A percentile compares a stretch with the other conserved stretches of the same genome.
These are phyloP conservation scores for Catocala nupta DNA, from an alignment of 2,888 invertebrate species.

Conservation along the genomic window DNA sequence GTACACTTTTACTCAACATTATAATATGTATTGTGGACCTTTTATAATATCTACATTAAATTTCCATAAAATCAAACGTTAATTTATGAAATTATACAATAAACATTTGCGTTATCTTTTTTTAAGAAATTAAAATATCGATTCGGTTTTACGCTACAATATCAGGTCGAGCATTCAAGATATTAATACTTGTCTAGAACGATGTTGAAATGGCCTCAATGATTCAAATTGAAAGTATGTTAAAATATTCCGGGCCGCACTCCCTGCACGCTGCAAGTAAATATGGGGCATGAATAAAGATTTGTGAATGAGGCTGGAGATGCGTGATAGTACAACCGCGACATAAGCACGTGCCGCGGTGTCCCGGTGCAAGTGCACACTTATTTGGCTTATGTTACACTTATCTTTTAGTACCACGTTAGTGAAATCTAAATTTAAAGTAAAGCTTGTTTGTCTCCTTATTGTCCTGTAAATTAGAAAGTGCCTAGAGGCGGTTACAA, in stretches of 20 bases:
- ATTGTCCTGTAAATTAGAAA: no score
- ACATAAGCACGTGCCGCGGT: conserved; percentile 76
- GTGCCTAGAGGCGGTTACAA: no score
- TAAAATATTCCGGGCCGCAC: conserved; percentile 57
- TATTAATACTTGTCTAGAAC: conserved; percentile 18
- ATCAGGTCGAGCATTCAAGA: background rate
- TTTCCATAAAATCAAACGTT: no score
- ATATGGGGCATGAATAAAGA: conserved; percentile 68
- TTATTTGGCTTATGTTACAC: conserved; percentile 37
- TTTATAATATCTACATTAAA: no score
- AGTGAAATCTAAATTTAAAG: conserved; percentile 1
- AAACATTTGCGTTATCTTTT: no score
- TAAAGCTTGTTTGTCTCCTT: background rate
- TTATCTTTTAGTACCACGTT: conserved; percentile 15
- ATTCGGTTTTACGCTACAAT: no score
- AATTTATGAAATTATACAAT: no score
- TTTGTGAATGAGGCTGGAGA: conserved; percentile 73
- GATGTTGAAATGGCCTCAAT: conserved; percentile 35
- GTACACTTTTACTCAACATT: no score
- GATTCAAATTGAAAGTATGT: conserved; percentile 57
- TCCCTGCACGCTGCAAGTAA: conserved; percentile 53
- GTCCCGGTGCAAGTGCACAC: conserved; percentile 59
- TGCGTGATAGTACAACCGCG: conserved; percentile 75
- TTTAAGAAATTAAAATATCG: no score
- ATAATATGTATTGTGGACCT: no score